Evolutionary conservation across 1,140 invertebrate genomes (phyloP).

Genomic region (Sitobion miscanthi): DNA sequence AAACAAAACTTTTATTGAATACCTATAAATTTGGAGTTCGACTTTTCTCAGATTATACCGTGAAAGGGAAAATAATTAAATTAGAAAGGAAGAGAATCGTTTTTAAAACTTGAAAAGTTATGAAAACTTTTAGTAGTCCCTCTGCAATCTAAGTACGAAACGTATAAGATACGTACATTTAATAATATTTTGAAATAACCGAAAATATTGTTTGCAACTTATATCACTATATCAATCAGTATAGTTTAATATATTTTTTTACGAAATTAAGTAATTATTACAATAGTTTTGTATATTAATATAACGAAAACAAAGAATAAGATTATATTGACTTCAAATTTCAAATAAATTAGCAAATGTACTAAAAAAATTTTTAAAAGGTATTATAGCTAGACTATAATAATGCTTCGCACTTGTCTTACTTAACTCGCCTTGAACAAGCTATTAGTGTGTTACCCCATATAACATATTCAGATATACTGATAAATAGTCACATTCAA

Average conservation of each 20-base stretch:
- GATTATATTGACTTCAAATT: background rate
- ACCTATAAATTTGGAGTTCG: background rate
- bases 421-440: background rate
- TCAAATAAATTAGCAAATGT: background rate
- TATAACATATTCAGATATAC: background rate
- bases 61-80: background rate
- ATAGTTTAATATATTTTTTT: background rate
- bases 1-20: slow-evolving; percentile 11
- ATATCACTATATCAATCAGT: background rate
- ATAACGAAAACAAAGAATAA: background rate
- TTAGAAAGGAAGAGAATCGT: background rate
- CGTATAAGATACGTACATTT: background rate
- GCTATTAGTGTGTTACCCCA: background rate
- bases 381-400: no score
- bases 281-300: background rate
- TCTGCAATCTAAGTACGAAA: background rate
- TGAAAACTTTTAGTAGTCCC: background rate
- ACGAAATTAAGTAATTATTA: background rate
- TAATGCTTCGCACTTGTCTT: no score
- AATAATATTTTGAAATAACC: background rate
- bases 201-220: background rate
- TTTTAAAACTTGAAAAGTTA: background rate
- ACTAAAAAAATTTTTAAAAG: background rate
- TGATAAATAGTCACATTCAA: background rate
- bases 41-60: background rate